A percentile compares a stretch with the other conserved stretches of the same genome.
These are phyloP conservation scores for Lepidurus couesii DNA, from an alignment of 1,140 invertebrate genomes.

Conservation along the genomic window DNA sequence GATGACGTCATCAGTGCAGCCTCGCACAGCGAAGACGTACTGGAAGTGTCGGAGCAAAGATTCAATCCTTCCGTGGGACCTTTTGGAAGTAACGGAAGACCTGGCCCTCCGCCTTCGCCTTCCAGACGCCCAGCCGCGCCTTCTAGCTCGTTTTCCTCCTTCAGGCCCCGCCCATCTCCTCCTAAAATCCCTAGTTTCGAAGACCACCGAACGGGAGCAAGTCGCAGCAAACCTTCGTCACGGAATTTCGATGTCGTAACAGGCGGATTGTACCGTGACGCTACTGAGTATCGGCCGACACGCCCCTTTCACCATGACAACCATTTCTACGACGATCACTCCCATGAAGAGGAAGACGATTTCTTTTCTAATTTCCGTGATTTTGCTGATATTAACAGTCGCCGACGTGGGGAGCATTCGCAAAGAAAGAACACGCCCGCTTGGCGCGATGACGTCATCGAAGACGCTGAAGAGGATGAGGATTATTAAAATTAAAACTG, in stretches of 20 bases:
- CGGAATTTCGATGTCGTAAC: conserved; percentile 31
- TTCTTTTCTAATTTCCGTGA: conserved; percentile 34
- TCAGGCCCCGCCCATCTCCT: not conserved
- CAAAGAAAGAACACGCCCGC: not conserved
- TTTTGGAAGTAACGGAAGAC: conserved; percentile 9
- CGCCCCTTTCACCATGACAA: not conserved
- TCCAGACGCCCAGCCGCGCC: not conserved
- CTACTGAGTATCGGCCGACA: conserved; percentile 22
- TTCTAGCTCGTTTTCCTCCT: not conserved
- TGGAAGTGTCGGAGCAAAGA: conserved; percentile 24
- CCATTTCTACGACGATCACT: not conserved
- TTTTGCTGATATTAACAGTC: conserved; percentile 32
- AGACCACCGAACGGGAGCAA: conserved; percentile 4
- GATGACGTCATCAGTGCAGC: conserved; percentile 30
- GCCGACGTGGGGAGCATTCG: not conserved
- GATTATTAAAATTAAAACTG: not conserved
- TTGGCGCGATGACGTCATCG: not conserved
- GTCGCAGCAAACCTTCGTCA: not conserved
- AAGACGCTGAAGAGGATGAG: not conserved
- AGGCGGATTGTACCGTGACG: conserved; percentile 30
- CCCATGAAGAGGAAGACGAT: conserved; percentile 26
- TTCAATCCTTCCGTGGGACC: conserved; percentile 29
- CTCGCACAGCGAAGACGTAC: not conserved
- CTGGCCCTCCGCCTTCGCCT: not conserved
- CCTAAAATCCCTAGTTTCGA: not conserved